Percentiles rank a stretch among this genome's conserved stretches.
Conservation (phyloP, 2,888 invertebrate species). For the Uropetala carovei region DNA sequence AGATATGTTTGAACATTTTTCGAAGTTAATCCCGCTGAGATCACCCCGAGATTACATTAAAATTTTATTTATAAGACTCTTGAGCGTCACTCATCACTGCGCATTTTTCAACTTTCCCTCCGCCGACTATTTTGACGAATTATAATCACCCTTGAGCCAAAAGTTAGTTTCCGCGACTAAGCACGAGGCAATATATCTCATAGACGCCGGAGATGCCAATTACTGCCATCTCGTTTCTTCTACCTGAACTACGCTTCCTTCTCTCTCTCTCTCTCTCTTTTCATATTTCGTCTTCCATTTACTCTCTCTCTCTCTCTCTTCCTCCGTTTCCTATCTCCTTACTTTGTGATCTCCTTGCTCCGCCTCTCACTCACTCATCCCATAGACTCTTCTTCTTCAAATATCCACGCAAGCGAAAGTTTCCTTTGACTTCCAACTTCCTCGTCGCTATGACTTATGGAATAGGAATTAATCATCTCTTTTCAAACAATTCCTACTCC, state of each 20-base stretch:
- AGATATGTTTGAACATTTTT: too few relatives aligned
- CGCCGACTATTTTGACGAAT: too few relatives aligned
- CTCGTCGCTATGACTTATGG: background rate
- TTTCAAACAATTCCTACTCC: background rate
- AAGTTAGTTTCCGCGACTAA: too few relatives aligned
- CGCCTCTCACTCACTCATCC: background rate
- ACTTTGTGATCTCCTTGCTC: background rate
- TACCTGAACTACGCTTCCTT: background rate
- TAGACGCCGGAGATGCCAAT: too few relatives aligned
- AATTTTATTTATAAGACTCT: too few relatives aligned
- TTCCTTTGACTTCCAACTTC: background rate
- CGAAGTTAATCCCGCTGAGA: too few relatives aligned
- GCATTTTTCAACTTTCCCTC: too few relatives aligned
- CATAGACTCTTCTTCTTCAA: background rate
- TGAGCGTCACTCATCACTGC: too few relatives aligned
- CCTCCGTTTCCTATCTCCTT: background rate
- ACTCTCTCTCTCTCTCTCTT: background rate
- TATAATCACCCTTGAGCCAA: too few relatives aligned
- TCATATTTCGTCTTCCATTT: background rate
- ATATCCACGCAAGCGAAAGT: background rate
- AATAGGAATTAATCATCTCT: slow-evolving; percentile 22
- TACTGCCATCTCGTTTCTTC: too few relatives aligned
- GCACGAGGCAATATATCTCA: too few relatives aligned
- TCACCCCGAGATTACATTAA: too few relatives aligned
- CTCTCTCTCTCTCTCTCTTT: background rate